Percentiles rank a stretch among this genome's conserved stretches.
Evolutionary conservation across 2,797 vertebrate species (phyloP).

Genomic region (Phataginus tetradactyla): DNA sequence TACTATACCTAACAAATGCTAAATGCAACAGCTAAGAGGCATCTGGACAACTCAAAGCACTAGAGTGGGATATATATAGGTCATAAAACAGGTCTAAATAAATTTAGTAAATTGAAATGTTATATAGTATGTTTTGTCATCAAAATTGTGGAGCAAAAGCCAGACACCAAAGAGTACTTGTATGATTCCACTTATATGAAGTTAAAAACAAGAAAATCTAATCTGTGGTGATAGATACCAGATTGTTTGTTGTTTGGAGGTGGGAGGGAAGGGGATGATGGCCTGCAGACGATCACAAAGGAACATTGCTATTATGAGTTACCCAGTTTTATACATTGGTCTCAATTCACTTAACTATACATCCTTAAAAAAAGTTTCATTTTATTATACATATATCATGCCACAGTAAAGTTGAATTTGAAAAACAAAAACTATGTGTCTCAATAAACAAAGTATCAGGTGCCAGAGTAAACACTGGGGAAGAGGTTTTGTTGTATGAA

Average conservation of each 20-base stretch:
- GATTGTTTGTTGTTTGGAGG: background rate
- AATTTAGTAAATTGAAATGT: background rate
- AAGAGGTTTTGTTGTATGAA: background rate
- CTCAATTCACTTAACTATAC: background rate
- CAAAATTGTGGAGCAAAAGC: background rate
- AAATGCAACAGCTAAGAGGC: background rate
- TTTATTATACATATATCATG: background rate
- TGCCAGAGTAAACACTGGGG: background rate
- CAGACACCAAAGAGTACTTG: background rate
- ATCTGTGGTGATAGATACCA: background rate
- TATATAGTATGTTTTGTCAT: background rate
- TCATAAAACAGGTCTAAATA: background rate
- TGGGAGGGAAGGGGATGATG: background rate
- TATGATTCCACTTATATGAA: background rate
- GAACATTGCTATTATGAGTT: background rate
- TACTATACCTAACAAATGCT: background rate
- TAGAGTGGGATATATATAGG: background rate
- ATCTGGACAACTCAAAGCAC: background rate
- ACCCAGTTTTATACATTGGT: background rate
- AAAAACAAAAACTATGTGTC: background rate
- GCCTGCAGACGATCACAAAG: background rate
- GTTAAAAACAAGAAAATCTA: background rate
- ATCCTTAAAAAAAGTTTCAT: background rate
- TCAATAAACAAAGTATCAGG: background rate
- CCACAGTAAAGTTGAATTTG: background rate